A percentile compares a stretch with the other conserved stretches of the same genome.
These are phyloP conservation scores for Micrasema longulum DNA, from an alignment of 1,140 invertebrate genomes.

Conservation along the genomic window DNA sequence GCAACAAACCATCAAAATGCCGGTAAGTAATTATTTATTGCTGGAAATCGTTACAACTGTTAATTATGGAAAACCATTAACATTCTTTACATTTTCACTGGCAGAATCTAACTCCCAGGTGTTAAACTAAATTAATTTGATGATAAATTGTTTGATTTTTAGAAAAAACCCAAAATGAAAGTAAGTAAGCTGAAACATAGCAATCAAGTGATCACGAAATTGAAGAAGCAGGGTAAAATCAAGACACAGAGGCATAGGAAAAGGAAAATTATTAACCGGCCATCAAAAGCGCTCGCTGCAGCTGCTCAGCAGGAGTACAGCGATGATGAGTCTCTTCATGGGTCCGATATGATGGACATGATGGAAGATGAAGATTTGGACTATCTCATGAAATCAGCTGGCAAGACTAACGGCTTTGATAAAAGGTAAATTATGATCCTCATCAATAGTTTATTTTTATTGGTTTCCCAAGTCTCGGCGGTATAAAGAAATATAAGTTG, in stretches of 20 bases:
- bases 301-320: slow-evolving; percentile 55
- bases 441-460: neutral
- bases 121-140: too few species aligned
- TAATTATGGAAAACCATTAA: too few species aligned
- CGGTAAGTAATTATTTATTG: too few species aligned
- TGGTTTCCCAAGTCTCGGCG: too few species aligned
- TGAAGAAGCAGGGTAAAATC: slow-evolving; percentile 72
- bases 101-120: too few species aligned
- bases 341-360: slow-evolving; percentile 74
- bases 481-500: too few species aligned
- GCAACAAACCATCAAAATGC: too few species aligned
- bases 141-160: slow-evolving; percentile 41
- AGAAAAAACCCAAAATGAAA: slow-evolving; percentile 69
- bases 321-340: slow-evolving; percentile 67
- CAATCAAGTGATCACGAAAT: slow-evolving; percentile 73
- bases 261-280: slow-evolving; percentile 61
- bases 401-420: slow-evolving; percentile 24
- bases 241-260: slow-evolving; percentile 67
- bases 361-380: slow-evolving; percentile 74
- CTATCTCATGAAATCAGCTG: slow-evolving; percentile 70
- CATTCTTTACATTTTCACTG: too few species aligned
- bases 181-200: slow-evolving; percentile 73
- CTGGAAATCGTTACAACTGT: too few species aligned
- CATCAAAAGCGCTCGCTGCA: slow-evolving; percentile 53
- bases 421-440: neutral